phyloP scores from a whole-genome alignment of 2,113 vertebrate genomes.

The Spheniscus mendiculus region DNA sequence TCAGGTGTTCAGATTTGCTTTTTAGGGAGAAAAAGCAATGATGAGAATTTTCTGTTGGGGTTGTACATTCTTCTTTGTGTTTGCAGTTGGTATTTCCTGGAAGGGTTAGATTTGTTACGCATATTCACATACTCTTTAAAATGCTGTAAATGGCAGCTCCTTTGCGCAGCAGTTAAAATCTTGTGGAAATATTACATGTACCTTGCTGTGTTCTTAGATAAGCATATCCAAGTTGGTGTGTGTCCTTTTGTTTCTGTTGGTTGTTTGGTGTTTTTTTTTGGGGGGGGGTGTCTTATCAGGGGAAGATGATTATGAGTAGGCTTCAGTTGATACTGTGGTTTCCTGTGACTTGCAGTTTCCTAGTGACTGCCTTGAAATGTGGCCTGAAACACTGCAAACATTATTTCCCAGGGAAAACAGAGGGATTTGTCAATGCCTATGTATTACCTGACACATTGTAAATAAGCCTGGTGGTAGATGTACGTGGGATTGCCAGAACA shows the following conservation, averaged over 20 bases:
- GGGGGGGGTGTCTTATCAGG: too few species aligned
- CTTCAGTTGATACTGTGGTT: not conserved
- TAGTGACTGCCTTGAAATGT: too few species aligned
- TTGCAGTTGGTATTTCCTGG: not conserved
- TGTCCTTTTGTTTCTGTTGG: too few species aligned
- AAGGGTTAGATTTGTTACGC: too few species aligned
- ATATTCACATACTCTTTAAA: not conserved
- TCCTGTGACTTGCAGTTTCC: not conserved
- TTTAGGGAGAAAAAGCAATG: not conserved
- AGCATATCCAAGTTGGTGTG: not conserved
- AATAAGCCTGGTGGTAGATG: not conserved
- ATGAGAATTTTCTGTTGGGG: not conserved
- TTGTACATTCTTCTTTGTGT: not conserved
- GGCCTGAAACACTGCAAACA: not conserved
- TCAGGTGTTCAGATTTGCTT: not conserved
- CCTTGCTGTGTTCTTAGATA: not conserved
- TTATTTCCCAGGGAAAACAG: not conserved
- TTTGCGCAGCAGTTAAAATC: not conserved
- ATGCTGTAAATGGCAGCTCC: too few species aligned
- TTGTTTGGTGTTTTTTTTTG: not conserved
- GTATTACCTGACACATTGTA: not conserved
- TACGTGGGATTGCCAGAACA: not conserved
- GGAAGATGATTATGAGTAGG: too few species aligned
- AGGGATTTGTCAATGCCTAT: too few species aligned
- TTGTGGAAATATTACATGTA: too few species aligned